Evolutionary conservation across 2,888 invertebrate species (phyloP).

Genomic region (Oscheius onirici): DNA sequence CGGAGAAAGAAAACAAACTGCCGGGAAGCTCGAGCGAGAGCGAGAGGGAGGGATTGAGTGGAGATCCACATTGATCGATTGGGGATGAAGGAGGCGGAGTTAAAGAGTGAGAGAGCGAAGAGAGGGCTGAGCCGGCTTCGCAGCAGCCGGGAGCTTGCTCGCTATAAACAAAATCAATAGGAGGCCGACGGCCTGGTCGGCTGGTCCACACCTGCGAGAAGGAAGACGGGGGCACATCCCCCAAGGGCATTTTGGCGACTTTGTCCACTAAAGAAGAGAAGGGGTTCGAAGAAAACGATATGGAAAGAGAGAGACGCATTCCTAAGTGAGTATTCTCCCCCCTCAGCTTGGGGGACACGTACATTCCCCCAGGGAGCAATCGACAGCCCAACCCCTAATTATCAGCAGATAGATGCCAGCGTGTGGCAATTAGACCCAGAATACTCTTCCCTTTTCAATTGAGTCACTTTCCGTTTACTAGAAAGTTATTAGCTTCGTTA

Average conservation of each 20-base stretch:
- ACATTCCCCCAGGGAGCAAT: neutral
- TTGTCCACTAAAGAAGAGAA: too few species aligned
- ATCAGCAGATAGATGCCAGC: neutral
- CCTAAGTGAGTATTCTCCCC: too few species aligned
- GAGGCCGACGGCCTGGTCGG: conserved; percentile 15
- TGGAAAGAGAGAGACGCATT: neutral
- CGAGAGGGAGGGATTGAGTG: conserved; percentile 22
- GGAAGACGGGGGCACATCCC: neutral
- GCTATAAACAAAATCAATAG: conserved; percentile 38
- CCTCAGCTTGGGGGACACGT: too few species aligned
- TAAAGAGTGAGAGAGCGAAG: conserved; percentile 12
- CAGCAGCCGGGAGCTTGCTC: conserved; percentile 30
- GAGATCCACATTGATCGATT: conserved; percentile 29
- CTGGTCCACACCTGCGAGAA: conserved; percentile 27
- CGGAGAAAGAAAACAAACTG: conserved; percentile 18
- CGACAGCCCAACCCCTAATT: conserved; percentile 3
- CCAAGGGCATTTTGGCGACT: neutral
- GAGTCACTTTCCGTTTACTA: too few species aligned
- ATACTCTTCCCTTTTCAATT: neutral
- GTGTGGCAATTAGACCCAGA: neutral
- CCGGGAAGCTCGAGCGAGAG: neutral
- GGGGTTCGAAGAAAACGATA: too few species aligned
- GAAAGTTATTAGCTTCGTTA: too few species aligned
- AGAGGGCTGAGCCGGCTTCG: conserved; percentile 26
- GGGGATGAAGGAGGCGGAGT: conserved; percentile 6